phyloP scores from a whole-genome alignment of 1,140 invertebrate genomes.

The Danaus melanippus region DNA sequence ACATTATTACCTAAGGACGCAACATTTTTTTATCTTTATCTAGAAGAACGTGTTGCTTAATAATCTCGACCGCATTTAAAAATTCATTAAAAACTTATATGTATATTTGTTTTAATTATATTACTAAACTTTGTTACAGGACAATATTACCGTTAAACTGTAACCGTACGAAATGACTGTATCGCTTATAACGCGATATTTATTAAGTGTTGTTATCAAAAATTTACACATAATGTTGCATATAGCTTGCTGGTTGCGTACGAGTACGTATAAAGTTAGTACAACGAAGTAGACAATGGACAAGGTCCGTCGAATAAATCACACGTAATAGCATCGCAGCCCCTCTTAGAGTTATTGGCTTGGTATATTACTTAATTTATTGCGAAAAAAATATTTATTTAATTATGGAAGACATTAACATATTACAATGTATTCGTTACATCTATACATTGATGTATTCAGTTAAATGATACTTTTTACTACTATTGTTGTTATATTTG shows the following conservation, averaged over 20 bases:
- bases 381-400: slow-evolving; percentile 16
- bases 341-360: slow-evolving; percentile 47
- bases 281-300: slow-evolving; percentile 45
- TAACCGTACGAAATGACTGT: slow-evolving; percentile 30
- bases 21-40: no score
- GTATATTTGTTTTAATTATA: no score
- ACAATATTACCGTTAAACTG: slow-evolving; percentile 29
- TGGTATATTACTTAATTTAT: slow-evolving; percentile 36
- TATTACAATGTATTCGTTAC: no score
- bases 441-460: no score
- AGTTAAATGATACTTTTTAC: no score
- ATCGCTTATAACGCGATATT: slow-evolving; percentile 34
- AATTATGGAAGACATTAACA: no score
- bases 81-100: no score
- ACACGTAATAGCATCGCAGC: slow-evolving; percentile 38
- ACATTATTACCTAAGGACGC: no score
- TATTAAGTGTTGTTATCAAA: slow-evolving; percentile 32
- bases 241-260: slow-evolving; percentile 37
- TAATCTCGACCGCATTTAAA: no score
- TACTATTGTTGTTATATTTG: no score
- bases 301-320: slow-evolving; percentile 42
- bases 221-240: slow-evolving; percentile 35
- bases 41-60: no score
- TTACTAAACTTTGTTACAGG: slow-evolving; percentile 5
- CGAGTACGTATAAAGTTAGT: slow-evolving; percentile 31